These are phyloP conservation scores for Apamea sordens DNA, from an alignment of 2,888 invertebrate species.

Conservation along the genomic window DNA sequence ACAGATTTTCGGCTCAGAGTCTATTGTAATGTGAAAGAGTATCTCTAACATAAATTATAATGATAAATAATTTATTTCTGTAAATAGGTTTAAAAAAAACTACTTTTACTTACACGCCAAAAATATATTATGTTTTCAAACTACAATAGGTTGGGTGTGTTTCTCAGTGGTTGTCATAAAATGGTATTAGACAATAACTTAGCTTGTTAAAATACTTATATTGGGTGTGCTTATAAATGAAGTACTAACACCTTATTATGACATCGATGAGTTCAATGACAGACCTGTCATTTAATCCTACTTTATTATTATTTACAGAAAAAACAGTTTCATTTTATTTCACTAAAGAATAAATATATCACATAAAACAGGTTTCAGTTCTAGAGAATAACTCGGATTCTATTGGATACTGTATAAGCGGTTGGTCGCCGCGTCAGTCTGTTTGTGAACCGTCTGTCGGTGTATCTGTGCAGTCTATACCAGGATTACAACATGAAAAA, in stretches of 20 bases:
- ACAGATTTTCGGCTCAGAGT: neutral
- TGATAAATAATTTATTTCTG: neutral
- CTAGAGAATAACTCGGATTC: too few relatives aligned
- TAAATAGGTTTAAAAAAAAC: neutral
- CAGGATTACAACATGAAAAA: conserved; percentile 5
- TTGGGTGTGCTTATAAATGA: neutral
- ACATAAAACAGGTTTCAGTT: neutral
- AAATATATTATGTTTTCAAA: neutral
- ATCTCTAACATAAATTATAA: neutral
- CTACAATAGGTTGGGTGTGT: neutral
- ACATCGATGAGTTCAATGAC: neutral
- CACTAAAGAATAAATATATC: neutral
- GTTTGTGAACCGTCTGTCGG: neutral
- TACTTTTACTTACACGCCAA: neutral
- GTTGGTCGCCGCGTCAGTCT: neutral
- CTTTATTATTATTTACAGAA: too few relatives aligned
- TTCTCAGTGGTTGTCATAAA: neutral
- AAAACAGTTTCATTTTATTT: too few relatives aligned
- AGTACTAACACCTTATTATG: neutral
- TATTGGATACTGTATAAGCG: too few relatives aligned
- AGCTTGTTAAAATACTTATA: neutral
- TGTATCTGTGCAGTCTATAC: too few relatives aligned
- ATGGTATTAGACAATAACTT: neutral
- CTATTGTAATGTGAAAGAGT: too few relatives aligned
- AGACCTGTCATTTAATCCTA: too few relatives aligned